Evolutionary conservation across 2,113 vertebrate species (phyloP).

Genomic region (Plestiodon gilberti): DNA sequence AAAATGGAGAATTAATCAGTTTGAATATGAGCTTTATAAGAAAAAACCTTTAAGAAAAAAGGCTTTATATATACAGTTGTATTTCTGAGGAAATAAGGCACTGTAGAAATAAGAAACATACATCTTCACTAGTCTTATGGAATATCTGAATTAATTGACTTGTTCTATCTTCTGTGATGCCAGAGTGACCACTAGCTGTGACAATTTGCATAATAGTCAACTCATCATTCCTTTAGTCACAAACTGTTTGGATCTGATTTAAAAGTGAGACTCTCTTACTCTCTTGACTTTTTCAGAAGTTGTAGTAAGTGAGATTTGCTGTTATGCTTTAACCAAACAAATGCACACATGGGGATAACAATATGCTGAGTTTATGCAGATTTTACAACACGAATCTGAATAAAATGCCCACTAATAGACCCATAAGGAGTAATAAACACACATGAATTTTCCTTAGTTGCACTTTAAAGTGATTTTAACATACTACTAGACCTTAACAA

Average conservation of each 20-base stretch:
- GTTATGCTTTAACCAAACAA: constrained; percentile 87
- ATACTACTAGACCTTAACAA: constrained; percentile 87
- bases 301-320: constrained; percentile 87
- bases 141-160: constrained; percentile 84
- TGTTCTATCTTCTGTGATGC: constrained; percentile 81
- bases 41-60: constrained; percentile 75
- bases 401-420: constrained; percentile 88
- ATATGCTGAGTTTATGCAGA: constrained; percentile 90
- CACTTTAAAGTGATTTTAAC: constrained; percentile 87
- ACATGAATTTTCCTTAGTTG: constrained; percentile 86
- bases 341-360: constrained; percentile 86
- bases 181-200: constrained; percentile 83
- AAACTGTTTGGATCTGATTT: constrained; percentile 84
- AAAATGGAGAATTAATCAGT: constrained; percentile 52
- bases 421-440: constrained; percentile 87
- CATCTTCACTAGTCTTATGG: constrained; percentile 84
- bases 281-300: constrained; percentile 85
- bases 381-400: constrained; percentile 87
- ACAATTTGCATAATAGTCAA: constrained; percentile 87
- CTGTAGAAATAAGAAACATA: constrained; percentile 72
- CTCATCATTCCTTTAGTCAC: constrained; percentile 83
- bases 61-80: constrained; percentile 58
- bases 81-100: constrained; percentile 71
- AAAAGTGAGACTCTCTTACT: constrained; percentile 84
- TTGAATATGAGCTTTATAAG: constrained; percentile 47